A percentile compares a stretch with the other conserved stretches of the same genome.
Evolutionary conservation across 2,797 vertebrate species (phyloP).

Genomic region (Ceryle rudis): DNA sequence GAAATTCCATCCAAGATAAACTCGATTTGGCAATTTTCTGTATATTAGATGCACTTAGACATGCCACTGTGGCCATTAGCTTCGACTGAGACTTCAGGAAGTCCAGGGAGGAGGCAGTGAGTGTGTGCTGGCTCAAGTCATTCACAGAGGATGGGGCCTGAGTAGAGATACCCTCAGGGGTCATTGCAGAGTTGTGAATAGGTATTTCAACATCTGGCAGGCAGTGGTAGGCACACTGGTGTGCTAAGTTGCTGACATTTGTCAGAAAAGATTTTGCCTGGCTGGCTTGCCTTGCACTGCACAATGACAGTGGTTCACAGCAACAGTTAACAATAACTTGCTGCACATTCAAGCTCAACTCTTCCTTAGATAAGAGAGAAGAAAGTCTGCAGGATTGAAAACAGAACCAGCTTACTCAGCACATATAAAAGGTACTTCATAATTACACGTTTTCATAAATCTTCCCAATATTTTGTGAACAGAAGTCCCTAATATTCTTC

Average conservation of each 20-base stretch:
- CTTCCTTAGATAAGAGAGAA: conserved; percentile 86
- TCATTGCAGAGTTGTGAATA: conserved; percentile 56
- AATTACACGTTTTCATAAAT: background rate
- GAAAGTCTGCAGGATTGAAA: conserved; percentile 81
- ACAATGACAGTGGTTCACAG: conserved; percentile 88
- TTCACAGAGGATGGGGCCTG: conserved; percentile 48
- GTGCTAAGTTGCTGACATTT: conserved; percentile 79
- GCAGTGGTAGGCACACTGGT: conserved; percentile 76
- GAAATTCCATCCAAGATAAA: conserved; percentile 90
- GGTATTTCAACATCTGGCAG: conserved; percentile 75
- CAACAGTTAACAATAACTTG: conserved; percentile 91
- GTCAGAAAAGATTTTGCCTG: conserved; percentile 71
- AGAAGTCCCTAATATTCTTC: background rate
- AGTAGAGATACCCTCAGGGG: conserved; percentile 60
- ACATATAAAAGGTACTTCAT: background rate
- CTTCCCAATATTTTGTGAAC: background rate
- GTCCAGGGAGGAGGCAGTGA: conserved; percentile 88
- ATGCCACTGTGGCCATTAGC: conserved; percentile 85
- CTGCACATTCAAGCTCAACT: conserved; percentile 87
- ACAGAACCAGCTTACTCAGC: background rate
- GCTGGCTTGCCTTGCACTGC: conserved; percentile 70
- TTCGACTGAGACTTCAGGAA: conserved; percentile 91
- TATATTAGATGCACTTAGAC: conserved; percentile 83
- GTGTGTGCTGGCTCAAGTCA: conserved; percentile 77
- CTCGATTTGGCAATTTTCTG: conserved; percentile 82